Conservation (phyloP, 1,140 invertebrate species). For the Polypedilum vanderplanki region DNA sequence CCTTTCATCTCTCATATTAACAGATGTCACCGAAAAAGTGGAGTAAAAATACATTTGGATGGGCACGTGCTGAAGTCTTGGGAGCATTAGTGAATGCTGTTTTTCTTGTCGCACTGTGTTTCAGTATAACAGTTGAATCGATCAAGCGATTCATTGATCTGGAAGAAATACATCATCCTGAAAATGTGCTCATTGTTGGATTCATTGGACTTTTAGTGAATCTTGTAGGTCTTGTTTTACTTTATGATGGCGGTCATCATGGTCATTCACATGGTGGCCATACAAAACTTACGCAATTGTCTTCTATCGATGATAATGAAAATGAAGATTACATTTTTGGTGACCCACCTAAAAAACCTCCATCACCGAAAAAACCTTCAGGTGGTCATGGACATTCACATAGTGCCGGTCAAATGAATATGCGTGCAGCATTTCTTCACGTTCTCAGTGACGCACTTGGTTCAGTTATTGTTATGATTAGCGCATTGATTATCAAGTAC, state of each 20-base stretch:
- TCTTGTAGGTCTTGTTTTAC: slow-evolving; percentile 71
- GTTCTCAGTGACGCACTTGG: slow-evolving; percentile 92
- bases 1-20: slow-evolving; percentile 33
- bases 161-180: slow-evolving; percentile 72
- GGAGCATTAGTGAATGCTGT: slow-evolving; percentile 89
- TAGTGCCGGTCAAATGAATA: slow-evolving; percentile 85
- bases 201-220: slow-evolving; percentile 74
- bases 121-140: slow-evolving; percentile 85
- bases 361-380: slow-evolving; percentile 35
- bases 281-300: slow-evolving; percentile 43
- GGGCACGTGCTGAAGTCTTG: slow-evolving; percentile 88
- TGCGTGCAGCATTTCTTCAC: slow-evolving; percentile 95
- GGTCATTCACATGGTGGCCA: slow-evolving; percentile 65
- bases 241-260: slow-evolving; percentile 72
- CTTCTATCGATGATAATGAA: slow-evolving; percentile 69
- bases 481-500: slow-evolving; percentile 75
- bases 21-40: slow-evolving; percentile 93
- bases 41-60: slow-evolving; percentile 92
- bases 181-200: slow-evolving; percentile 70
- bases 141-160: slow-evolving; percentile 78
- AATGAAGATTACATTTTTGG: slow-evolving; percentile 57
- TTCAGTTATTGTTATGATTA: slow-evolving; percentile 94
- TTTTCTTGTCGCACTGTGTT: slow-evolving; percentile 87
- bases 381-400: slow-evolving; percentile 48
- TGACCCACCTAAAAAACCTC: neutral